Percentiles rank a stretch among this genome's conserved stretches.
These are phyloP conservation scores for Alca torda DNA, from an alignment of 2,797 vertebrate species.

Conservation along the genomic window DNA sequence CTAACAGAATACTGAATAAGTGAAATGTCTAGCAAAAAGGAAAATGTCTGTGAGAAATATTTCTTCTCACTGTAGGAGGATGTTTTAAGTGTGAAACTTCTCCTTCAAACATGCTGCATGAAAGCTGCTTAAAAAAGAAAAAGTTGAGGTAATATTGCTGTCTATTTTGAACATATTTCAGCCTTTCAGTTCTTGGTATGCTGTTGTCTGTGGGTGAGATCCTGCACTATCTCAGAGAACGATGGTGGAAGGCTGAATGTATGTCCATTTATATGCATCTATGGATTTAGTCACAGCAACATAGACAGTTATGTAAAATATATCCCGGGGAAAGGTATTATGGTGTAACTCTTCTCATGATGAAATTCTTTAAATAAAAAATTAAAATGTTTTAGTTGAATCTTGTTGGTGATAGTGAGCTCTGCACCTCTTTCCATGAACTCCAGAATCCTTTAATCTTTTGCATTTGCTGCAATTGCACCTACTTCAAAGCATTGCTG, in stretches of 20 bases:
- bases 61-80: slow-evolving; percentile 3
- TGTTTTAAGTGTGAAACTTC: slow-evolving; percentile 11
- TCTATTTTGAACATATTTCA: not conserved
- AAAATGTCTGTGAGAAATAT: not conserved
- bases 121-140: not conserved
- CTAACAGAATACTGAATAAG: not conserved
- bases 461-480: slow-evolving; percentile 54
- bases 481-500: slow-evolving; percentile 64
- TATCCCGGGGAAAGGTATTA: not conserved
- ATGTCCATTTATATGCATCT: not conserved
- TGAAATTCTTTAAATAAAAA: slow-evolving; percentile 30
- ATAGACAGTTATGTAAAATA: slow-evolving; percentile 20
- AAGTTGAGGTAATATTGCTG: not conserved
- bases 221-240: not conserved
- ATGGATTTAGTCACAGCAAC: not conserved
- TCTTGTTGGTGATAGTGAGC: slow-evolving; percentile 1
- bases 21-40: not conserved
- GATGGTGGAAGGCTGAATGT: not conserved
- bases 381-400: slow-evolving; percentile 5
- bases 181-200: not conserved
- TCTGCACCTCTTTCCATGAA: slow-evolving; percentile 11
- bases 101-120: not conserved
- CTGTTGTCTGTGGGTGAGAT: not conserved
- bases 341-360: not conserved
- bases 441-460: slow-evolving; percentile 64